Percentiles rank a stretch among this genome's conserved stretches.
phyloP scores from a whole-genome alignment of 2,797 vertebrate genomes.

The Hozukius guyotensis region DNA sequence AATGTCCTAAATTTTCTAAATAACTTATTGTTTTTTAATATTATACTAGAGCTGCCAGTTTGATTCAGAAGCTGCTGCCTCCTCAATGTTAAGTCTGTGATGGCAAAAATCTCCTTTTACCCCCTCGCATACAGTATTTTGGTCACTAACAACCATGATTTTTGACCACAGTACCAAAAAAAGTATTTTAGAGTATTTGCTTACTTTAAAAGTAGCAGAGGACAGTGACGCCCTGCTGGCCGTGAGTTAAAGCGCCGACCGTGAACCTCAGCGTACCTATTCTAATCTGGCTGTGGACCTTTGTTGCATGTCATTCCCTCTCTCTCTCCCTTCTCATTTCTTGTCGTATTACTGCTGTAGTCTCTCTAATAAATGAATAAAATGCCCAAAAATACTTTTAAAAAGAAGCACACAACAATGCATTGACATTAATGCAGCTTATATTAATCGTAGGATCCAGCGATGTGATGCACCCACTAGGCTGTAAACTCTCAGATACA shows the following conservation, averaged over 20 bases:
- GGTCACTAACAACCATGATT: no score
- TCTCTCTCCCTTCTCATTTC: neutral
- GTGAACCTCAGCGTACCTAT: neutral
- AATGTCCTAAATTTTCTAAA: no score
- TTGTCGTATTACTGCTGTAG: neutral
- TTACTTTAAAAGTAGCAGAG: neutral
- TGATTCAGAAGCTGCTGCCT: neutral
- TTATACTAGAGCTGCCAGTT: neutral
- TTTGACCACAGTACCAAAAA: neutral
- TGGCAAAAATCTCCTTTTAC: neutral
- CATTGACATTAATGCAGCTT: neutral
- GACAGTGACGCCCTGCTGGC: neutral
- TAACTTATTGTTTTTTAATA: neutral
- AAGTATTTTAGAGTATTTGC: neutral
- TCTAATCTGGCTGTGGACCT: neutral
- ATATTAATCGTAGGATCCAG: neutral
- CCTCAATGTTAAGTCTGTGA: neutral
- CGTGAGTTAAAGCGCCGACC: neutral
- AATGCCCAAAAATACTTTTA: neutral
- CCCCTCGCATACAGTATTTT: neutral
- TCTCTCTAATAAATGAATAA: neutral
- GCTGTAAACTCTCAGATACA: neutral
- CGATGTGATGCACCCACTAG: neutral
- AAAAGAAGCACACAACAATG: neutral
- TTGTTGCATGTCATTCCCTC: neutral